Evolutionary conservation across 2,113 vertebrate genomes (phyloP).

Genomic region (Microcebus jonahi): DNA sequence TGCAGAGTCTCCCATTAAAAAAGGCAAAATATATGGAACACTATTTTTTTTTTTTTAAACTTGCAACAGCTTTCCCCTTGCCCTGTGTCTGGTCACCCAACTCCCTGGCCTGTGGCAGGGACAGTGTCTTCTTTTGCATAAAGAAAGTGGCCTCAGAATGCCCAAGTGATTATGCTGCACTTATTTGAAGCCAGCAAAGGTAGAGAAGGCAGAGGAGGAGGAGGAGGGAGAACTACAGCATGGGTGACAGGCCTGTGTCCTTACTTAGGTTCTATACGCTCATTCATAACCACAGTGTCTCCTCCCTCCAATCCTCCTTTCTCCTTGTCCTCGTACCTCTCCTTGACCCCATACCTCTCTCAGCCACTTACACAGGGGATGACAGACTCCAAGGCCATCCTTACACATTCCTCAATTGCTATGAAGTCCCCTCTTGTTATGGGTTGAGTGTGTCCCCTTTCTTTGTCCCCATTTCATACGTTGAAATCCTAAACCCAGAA

Average conservation of each 20-base stretch:
- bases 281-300: neutral
- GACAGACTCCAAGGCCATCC: neutral
- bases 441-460: neutral
- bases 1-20: neutral
- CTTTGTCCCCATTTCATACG: neutral
- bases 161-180: too few relatives aligned
- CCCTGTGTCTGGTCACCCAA: neutral
- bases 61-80: neutral
- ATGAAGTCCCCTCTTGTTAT: rapidly evolving
- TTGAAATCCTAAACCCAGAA: neutral
- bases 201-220: rapidly evolving
- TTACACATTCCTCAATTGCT: neutral
- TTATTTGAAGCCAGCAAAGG: neutral
- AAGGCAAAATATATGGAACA: neutral
- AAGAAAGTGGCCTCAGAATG: neutral
- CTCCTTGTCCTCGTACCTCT: rapidly evolving
- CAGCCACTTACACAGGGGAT: neutral
- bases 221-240: rapidly evolving
- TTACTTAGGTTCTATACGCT: rapidly evolving
- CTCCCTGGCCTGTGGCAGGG: neutral
- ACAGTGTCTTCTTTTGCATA: neutral
- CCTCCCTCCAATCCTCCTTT: too few relatives aligned
- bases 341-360: rapidly evolving
- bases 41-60: neutral
- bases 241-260: neutral